These are phyloP conservation scores for Lydus trimaculatus DNA, from an alignment of 2,888 invertebrate species.

Conservation along the genomic window DNA sequence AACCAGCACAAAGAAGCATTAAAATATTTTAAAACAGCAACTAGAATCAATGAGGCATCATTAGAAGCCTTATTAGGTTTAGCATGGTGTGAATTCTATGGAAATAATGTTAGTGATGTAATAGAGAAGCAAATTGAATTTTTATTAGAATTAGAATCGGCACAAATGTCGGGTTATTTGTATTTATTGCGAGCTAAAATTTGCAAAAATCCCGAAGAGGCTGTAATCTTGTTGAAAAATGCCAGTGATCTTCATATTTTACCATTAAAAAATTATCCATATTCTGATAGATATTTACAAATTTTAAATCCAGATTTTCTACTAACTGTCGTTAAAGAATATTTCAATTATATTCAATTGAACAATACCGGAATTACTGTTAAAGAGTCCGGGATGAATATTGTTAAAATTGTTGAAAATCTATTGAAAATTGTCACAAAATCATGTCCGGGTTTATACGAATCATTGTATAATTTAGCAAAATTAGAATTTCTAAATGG, in stretches of 20 bases:
- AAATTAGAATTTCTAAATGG: conserved; percentile 84
- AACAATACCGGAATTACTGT: conserved; percentile 8
- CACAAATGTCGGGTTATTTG: conserved; percentile 70
- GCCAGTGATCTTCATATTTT: conserved; percentile 67
- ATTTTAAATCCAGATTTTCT: conserved; percentile 87
- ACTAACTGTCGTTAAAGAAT: conserved; percentile 78
- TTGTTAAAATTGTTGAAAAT: conserved; percentile 67
- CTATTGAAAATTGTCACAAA: conserved; percentile 77
- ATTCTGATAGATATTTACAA: conserved; percentile 77
- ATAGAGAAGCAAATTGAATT: conserved; percentile 88
- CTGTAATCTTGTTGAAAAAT: conserved; percentile 68
- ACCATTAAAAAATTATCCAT: conserved; percentile 66
- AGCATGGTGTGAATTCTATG: conserved; percentile 81
- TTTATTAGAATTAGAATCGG: conserved; percentile 79
- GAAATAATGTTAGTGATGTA: conserved; percentile 75
- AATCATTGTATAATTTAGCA: conserved; percentile 74
- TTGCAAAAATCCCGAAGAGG: conserved; percentile 64
- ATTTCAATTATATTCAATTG: conserved; percentile 74
- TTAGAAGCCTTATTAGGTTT: conserved; percentile 81
- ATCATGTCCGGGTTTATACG: conserved; percentile 82
- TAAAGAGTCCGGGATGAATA: conserved; percentile 12
- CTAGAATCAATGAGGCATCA: conserved; percentile 84
- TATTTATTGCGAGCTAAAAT: conserved; percentile 74
- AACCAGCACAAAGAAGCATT: conserved; percentile 81
- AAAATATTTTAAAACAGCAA: conserved; percentile 79